phyloP scores from a whole-genome alignment of 2,797 vertebrate genomes.

The Halcyon smyrnensis region DNA sequence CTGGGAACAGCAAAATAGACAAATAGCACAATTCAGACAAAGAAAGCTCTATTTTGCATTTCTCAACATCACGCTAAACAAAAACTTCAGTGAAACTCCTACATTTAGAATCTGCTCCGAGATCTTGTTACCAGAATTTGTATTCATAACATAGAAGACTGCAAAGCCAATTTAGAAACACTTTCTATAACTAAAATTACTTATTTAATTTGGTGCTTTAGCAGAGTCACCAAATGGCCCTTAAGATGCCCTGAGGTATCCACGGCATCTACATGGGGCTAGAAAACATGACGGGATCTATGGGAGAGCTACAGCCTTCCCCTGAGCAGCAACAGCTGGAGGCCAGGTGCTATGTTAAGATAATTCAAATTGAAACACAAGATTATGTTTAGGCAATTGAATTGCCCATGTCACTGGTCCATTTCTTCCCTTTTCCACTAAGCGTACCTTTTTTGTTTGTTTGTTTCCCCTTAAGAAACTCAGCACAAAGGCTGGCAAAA shows the following conservation, averaged over 20 bases:
- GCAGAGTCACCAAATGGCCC: neutral
- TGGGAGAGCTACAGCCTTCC: neutral
- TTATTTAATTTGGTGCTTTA: neutral
- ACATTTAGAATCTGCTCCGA: neutral
- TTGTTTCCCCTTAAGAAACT: neutral
- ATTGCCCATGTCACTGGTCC: neutral
- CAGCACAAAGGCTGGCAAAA: neutral
- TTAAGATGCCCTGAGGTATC: neutral
- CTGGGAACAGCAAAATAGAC: constrained; percentile 73
- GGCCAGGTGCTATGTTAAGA: neutral
- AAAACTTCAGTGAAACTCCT: neutral
- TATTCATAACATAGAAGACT: neutral
- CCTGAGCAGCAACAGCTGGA: neutral
- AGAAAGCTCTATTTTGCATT: neutral
- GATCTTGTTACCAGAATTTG: neutral
- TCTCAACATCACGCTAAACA: neutral
- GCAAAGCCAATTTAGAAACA: neutral
- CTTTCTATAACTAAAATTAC: neutral
- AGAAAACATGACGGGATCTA: neutral
- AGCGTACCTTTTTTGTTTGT: too few relatives aligned
- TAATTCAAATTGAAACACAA: constrained; percentile 8
- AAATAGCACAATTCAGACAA: constrained; percentile 6
- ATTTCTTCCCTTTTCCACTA: neutral
- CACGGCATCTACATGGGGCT: neutral
- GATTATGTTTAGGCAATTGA: neutral